A percentile compares a stretch with the other conserved stretches of the same genome.
Conservation (phyloP, 2,113 vertebrate genomes). For the Oxyruncus cristatus region DNA sequence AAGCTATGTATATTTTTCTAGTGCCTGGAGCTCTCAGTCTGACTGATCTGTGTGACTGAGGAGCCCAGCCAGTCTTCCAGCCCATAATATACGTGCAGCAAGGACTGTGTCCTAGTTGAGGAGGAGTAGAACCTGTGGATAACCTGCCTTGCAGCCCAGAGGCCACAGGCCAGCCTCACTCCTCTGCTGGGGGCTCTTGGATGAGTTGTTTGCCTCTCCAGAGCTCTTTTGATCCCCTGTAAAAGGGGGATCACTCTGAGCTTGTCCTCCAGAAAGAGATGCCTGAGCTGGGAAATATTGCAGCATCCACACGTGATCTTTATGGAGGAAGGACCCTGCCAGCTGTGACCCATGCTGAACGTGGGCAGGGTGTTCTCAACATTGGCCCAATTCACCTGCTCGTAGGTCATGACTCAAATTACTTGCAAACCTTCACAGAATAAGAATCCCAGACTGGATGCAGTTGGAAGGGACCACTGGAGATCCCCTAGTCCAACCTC, state of each 20-base stretch:
- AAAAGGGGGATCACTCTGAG: not conserved
- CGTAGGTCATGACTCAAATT: not conserved
- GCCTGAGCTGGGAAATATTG: not conserved
- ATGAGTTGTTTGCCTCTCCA: not conserved
- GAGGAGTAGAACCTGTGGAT: not conserved
- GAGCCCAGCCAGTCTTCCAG: not conserved
- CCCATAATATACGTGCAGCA: accelerated
- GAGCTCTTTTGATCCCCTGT: not conserved
- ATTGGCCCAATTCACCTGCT: not conserved
- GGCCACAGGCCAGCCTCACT: not conserved
- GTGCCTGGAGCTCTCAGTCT: not conserved
- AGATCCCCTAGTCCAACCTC: not conserved
- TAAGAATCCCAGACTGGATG: not conserved
- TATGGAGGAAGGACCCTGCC: not conserved
- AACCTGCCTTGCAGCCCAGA: not conserved
- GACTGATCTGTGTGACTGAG: not conserved
- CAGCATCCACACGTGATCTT: not conserved
- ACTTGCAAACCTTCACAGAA: not conserved
- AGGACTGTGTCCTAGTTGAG: not conserved
- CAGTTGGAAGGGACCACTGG: not conserved
- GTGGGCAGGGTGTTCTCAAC: not conserved
- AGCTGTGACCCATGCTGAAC: not conserved
- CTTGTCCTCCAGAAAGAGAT: not conserved
- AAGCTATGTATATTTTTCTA: not conserved
- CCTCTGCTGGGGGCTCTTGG: not conserved